Conservation (phyloP, 2,888 invertebrate genomes). For the Stenoptilia bipunctidactyla region DNA sequence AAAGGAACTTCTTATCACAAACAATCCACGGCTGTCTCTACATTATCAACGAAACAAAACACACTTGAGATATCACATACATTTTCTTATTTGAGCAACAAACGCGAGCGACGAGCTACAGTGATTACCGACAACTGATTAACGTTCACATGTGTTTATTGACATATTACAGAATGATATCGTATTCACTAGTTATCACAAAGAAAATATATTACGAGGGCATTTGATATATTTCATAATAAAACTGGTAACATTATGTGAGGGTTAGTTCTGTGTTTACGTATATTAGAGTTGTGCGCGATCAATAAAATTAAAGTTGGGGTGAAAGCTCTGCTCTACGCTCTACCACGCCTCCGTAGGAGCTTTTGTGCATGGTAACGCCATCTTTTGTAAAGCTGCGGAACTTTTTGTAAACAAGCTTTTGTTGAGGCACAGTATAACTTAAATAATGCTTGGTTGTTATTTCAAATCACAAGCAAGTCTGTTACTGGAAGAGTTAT, state of each 20-base stretch:
- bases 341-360: slow-evolving; percentile 25
- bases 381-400: slow-evolving; percentile 33
- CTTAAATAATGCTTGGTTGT: no score
- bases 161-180: neutral
- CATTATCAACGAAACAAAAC: slow-evolving; percentile 3
- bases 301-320: slow-evolving; percentile 50
- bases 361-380: slow-evolving; percentile 20
- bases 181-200: neutral
- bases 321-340: slow-evolving; percentile 40
- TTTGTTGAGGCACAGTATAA: no score
- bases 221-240: neutral
- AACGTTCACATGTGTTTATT: slow-evolving; percentile 5
- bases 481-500: no score
- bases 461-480: no score
- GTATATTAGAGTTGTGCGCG: slow-evolving; percentile 23
- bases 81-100: no score
- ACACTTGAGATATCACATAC: no score
- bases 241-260: neutral
- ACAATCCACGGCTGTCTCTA: neutral
- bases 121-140: neutral
- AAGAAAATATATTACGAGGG: neutral
- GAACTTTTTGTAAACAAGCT: slow-evolving; percentile 14
- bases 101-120: no score
- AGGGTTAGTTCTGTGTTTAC: neutral
- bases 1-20: neutral